Percentiles rank a stretch among this genome's conserved stretches.
Evolutionary conservation across 2,797 vertebrate genomes (phyloP).

Genomic region (Melanogrammus aeglefinus): DNA sequence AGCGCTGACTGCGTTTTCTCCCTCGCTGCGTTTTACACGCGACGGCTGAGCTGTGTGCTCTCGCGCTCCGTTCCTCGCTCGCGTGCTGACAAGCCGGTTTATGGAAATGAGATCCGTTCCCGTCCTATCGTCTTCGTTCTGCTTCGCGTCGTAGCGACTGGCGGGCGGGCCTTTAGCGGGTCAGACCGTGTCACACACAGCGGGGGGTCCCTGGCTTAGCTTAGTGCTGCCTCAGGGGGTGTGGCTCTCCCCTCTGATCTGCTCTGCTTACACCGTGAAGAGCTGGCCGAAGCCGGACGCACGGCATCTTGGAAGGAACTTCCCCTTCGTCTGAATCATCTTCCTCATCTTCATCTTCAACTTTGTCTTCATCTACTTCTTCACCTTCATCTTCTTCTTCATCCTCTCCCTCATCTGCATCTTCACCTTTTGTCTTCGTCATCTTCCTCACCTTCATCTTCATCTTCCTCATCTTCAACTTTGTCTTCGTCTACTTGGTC

Average conservation of each 20-base stretch:
- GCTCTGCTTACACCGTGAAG: not conserved
- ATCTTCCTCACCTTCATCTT: too few species aligned
- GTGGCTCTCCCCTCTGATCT: not conserved
- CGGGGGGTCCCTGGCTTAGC: not conserved
- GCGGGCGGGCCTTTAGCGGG: not conserved
- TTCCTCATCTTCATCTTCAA: too few species aligned
- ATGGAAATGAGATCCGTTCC: constrained; percentile 49
- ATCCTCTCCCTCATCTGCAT: too few species aligned
- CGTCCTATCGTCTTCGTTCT: not conserved
- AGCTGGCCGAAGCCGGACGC: too few species aligned
- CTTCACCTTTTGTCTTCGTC: too few species aligned
- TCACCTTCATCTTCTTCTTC: too few species aligned
- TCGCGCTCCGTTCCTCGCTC: constrained; percentile 7
- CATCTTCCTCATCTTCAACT: too few species aligned
- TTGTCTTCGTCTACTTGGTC: too few species aligned
- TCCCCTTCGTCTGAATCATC: not conserved
- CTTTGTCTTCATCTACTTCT: too few species aligned
- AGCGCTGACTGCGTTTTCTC: too few species aligned
- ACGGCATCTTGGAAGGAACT: not conserved
- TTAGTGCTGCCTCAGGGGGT: not conserved
- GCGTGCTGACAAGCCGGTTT: constrained; percentile 33
- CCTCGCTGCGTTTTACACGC: not conserved
- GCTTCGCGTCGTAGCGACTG: not conserved
- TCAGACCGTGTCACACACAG: not conserved
- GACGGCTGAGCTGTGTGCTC: not conserved